Evolutionary conservation across 2,888 invertebrate species (phyloP).

Genomic region (Spicauda simplicius): DNA sequence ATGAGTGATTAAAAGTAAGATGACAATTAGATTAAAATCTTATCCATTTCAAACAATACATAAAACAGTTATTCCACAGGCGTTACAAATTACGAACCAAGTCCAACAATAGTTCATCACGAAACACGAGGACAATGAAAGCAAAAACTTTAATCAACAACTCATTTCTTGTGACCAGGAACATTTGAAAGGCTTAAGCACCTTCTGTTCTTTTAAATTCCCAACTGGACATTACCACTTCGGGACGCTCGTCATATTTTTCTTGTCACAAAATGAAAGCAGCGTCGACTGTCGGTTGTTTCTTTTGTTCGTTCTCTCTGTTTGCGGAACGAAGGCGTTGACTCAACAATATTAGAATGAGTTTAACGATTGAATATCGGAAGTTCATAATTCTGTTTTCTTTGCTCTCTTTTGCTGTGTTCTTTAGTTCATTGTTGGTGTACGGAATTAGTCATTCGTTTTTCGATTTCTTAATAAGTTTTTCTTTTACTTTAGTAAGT

Average conservation of each 20-base stretch:
- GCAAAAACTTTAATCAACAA: slow-evolving; percentile 27
- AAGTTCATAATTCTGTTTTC: slow-evolving; percentile 35
- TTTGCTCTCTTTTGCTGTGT: slow-evolving; percentile 14
- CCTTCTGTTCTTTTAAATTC: slow-evolving; percentile 25
- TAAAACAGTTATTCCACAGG: neutral
- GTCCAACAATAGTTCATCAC: slow-evolving; percentile 21
- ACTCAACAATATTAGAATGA: slow-evolving; percentile 33
- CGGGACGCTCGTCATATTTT: slow-evolving; percentile 53
- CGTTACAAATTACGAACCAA: neutral
- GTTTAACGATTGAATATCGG: slow-evolving; percentile 37
- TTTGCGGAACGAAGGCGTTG: slow-evolving; percentile 52
- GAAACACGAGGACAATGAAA: neutral
- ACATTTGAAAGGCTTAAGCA: slow-evolving; percentile 24
- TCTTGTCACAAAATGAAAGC: slow-evolving; percentile 47
- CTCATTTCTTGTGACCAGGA: slow-evolving; percentile 18
- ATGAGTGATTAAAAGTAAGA: too few species aligned
- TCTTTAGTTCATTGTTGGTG: slow-evolving; percentile 16
- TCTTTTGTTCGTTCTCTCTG: slow-evolving; percentile 29
- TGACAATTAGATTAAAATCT: too few species aligned
- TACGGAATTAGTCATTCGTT: neutral
- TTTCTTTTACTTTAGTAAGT: neutral
- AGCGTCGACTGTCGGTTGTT: neutral
- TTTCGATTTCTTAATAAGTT: slow-evolving; percentile 1
- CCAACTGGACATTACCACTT: slow-evolving; percentile 42
- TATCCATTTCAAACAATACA: neutral